Base-by-base conservation (phyloP, 2,797 vertebrate species). In the Danio jaintianensis region DNA sequence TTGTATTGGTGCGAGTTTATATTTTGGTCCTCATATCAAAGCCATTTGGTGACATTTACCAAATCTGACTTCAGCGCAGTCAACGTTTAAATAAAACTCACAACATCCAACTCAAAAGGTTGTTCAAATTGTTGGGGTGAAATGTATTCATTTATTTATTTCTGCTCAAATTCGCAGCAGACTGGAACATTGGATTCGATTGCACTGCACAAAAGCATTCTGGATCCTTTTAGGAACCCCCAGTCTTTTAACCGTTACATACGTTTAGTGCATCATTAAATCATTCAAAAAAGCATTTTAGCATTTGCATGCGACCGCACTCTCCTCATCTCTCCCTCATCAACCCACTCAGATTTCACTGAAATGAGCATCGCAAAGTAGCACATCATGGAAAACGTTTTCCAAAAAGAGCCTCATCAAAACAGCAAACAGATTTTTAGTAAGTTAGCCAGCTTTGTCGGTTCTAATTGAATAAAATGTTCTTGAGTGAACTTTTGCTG, bases 391-490 rank as follows among this genome's bases (percentile, higher is more conserved):
- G 75, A 50, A 78, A 78, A 36, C 47, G 22, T 69, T 78, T 78
- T 68, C 42, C 43, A 29, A 40, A 61, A 50, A 38, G 43, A 69
- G 42, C 75, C 75, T 67, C 11, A 58, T 77, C 75, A 67, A 77
- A 77, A 77, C 52, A 38, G 42, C 52, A 77, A 77, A 66, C 76
- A 78, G 76, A 78, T 78, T 78, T 48, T 40, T 29, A 67, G 42
- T 67, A 68, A 56, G 22, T 52, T 15, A 15, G 62, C 75, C 75
- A 77, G 29, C 63, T 38, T 58, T 5, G 11, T 61, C 13, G 13
- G 22, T 70, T 70, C n/a, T 61, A 70, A 70, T 50, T 52, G 45
- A 40, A 78, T 40, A 76, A 45, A 15, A 66, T 36, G 50, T 45
- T 76, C 8, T 64, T n/a, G 40, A 76, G 20, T 45, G 50, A 66